Evolutionary conservation across 1,140 invertebrate species (phyloP), one percentile per base, ranked within the genome.

Genomic region (Varroa destructor): DNA sequence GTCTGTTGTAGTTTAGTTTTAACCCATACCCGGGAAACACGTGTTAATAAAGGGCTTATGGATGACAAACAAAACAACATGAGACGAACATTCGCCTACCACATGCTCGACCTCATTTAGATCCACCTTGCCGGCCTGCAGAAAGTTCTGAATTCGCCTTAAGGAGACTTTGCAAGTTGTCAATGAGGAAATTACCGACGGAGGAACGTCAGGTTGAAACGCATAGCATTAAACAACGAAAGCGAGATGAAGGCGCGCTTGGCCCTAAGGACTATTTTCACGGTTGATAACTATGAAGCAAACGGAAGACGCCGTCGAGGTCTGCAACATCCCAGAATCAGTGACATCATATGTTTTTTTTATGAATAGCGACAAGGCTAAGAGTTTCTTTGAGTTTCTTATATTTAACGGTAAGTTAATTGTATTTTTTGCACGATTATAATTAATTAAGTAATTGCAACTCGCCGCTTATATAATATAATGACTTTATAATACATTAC

Each of bases 211-310:
- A 87, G 83, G 76, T 94, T 93, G 80, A 96, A 94, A 78, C 93
- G 86, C 75, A 99, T 86, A 76, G 97, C 92, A 83, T 98, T 97
- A 84, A 99, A 98, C 77, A 98, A 86, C 78, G 94, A 90, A 75
- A 99, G 84, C 75, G 94, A 92, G 74, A 98, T 94, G 84, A 99
- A 99, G 75, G 90, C 95, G 78, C 86, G 93, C 79, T 86, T 85
- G 75, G 93, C 88, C 80, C 93, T 87, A 77, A 98, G 83, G 72
- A 91, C 84, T 25, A 79, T 90, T 87, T 12, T 77, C 77, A 4
- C 77, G 76, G 74, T 81, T 79, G 1, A 78, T 72, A 79, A 93
- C 81, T 76, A 94, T 88, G 82, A 87, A 95, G 73, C 90, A 90
- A 76, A 88, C 88, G 81, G 97, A 98, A 76, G 92, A 90, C 73